Evolutionary conservation across 2,888 invertebrate species (phyloP).

Genomic region (Taenaris catops): DNA sequence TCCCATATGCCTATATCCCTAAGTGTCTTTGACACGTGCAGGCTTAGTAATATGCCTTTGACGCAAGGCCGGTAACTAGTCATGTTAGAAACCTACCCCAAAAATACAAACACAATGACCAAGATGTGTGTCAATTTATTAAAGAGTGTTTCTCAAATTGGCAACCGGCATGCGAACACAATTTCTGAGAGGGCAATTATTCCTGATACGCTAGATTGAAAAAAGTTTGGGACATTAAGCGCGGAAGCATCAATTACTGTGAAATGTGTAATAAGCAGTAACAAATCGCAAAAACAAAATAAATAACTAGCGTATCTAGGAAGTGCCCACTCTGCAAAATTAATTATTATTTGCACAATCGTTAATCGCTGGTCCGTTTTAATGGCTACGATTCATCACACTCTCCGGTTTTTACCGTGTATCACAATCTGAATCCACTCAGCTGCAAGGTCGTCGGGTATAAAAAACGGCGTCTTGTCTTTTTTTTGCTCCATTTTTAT

Average conservation of each 20-base stretch:
- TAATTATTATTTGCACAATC: conserved; percentile 41
- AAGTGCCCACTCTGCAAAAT: conserved; percentile 42
- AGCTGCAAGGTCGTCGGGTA: conserved; percentile 69
- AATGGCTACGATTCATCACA: conserved; percentile 57
- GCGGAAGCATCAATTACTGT: conserved; percentile 4
- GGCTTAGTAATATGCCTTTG: too few species aligned
- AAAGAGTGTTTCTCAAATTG: too few species aligned
- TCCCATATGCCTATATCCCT: too few species aligned
- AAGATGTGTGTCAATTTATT: too few species aligned
- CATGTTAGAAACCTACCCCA: too few species aligned
- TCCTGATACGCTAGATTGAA: too few species aligned
- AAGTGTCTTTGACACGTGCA: too few species aligned
- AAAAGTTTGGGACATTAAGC: too few species aligned
- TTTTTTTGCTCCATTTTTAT: conserved; percentile 75
- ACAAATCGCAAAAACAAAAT: conserved; percentile 16
- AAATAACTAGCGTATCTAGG: conserved; percentile 34
- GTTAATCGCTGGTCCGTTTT: conserved; percentile 38
- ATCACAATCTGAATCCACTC: conserved; percentile 67
- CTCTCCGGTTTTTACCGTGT: conserved; percentile 65
- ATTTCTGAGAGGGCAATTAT: too few species aligned
- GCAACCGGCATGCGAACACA: too few species aligned
- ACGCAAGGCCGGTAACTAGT: too few species aligned
- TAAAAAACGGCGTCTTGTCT: conserved; percentile 60
- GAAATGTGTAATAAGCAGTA: conserved; percentile 1
- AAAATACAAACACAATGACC: too few species aligned